A percentile compares a stretch with the other conserved stretches of the same genome.
Evolutionary conservation across 2,113 vertebrate genomes (phyloP).

Genomic region (Tupaia chinensis): DNA sequence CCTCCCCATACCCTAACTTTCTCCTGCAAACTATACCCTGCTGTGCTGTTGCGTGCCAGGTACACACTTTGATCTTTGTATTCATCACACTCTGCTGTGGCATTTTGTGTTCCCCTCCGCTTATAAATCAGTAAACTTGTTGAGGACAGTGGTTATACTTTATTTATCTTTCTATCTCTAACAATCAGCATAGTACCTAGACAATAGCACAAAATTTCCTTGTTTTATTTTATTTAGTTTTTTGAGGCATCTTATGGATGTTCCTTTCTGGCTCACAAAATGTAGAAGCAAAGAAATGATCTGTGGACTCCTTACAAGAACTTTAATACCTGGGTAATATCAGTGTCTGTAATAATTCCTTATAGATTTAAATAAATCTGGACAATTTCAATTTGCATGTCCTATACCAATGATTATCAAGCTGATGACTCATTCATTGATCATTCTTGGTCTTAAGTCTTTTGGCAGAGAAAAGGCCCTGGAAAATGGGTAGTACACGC

Average conservation of each 20-base stretch:
- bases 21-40: neutral
- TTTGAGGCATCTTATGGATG: neutral
- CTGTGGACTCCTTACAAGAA: neutral
- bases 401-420: slow-evolving; percentile 52
- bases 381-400: slow-evolving; percentile 59
- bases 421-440: slow-evolving; percentile 67
- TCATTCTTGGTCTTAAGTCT: slow-evolving; percentile 73
- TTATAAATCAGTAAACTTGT: slow-evolving; percentile 16
- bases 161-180: slow-evolving; percentile 7
- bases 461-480: slow-evolving; percentile 65
- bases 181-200: neutral
- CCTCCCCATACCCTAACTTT: neutral
- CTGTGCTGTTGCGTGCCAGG: neutral
- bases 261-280: neutral
- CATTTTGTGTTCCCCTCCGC: neutral
- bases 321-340: slow-evolving; percentile 35
- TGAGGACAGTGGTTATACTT: slow-evolving; percentile 13
- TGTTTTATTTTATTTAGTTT: neutral
- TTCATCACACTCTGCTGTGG: neutral
- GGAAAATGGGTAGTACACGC: slow-evolving; percentile 60
- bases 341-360: slow-evolving; percentile 49
- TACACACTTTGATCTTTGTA: neutral
- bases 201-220: neutral
- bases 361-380: slow-evolving; percentile 58
- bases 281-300: slow-evolving; percentile 24